phyloP scores from a whole-genome alignment of 2,113 vertebrate genomes.

The Ginglymostoma cirratum region DNA sequence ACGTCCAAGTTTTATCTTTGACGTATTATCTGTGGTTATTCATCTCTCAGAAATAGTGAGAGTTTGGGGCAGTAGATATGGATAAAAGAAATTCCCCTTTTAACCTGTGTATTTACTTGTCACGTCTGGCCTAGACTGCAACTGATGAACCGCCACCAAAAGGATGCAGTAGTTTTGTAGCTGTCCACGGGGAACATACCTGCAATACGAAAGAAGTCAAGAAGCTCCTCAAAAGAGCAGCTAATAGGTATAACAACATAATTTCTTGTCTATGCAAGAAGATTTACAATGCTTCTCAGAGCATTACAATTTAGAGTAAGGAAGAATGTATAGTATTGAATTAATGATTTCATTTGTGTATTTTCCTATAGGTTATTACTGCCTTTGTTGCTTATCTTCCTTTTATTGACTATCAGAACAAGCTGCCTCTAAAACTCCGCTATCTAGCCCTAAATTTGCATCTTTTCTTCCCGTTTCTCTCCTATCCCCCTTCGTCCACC shows the following conservation, averaged over 20 bases:
- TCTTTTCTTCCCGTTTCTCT: too few species aligned
- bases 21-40: neutral
- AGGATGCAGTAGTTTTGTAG: constrained; percentile 78
- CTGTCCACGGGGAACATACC: constrained; percentile 74
- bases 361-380: neutral
- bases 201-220: constrained; percentile 85
- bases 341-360: neutral
- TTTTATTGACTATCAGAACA: too few species aligned
- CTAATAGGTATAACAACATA: constrained; percentile 65
- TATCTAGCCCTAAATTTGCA: too few species aligned
- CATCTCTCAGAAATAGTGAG: neutral
- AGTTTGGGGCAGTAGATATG: neutral
- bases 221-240: constrained; percentile 83
- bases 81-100: neutral
- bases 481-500: too few species aligned
- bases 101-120: neutral
- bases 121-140: constrained; percentile 66
- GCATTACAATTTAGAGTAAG: neutral
- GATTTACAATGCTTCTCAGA: neutral
- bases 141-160: constrained; percentile 79
- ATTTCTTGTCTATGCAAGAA: neutral
- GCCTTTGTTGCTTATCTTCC: too few species aligned
- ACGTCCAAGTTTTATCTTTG: neutral
- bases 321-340: neutral
- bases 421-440: too few species aligned